Evolutionary conservation across 2,888 invertebrate species (phyloP).

Genomic region (Tortricodes alternella): DNA sequence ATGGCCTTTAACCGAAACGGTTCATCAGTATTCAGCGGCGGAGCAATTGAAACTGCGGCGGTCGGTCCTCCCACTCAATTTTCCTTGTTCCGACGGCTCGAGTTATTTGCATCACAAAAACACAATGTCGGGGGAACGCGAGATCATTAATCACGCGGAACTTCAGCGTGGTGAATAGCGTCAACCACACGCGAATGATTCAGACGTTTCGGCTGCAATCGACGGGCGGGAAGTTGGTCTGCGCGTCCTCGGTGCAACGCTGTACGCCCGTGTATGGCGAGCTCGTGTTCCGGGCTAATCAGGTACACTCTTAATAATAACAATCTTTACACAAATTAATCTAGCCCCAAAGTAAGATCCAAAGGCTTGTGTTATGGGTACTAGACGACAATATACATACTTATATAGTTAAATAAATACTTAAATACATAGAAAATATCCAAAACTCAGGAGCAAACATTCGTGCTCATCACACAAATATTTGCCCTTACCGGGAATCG

Average conservation of each 20-base stretch:
- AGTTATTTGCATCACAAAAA: conserved; percentile 83
- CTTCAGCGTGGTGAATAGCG: conserved; percentile 71
- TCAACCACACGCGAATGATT: conserved; percentile 77
- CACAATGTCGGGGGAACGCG: conserved; percentile 79
- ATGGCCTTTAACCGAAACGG: conserved; percentile 69
- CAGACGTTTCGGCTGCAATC: conserved; percentile 67
- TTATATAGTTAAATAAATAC: too few species aligned
- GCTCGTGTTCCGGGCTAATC: too few species aligned
- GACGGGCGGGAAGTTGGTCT: conserved; percentile 45
- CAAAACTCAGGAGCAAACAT: too few species aligned
- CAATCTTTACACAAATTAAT: too few species aligned
- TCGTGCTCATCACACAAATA: too few species aligned
- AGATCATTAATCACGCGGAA: conserved; percentile 79
- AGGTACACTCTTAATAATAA: too few species aligned
- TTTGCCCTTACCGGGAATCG: too few species aligned
- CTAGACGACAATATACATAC: too few species aligned
- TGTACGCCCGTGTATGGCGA: too few species aligned
- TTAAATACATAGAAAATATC: too few species aligned
- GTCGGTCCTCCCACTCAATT: conserved; percentile 79
- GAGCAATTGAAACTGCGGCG: conserved; percentile 80
- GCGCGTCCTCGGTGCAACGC: conserved; percentile 15
- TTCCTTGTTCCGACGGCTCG: conserved; percentile 79
- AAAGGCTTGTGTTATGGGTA: too few species aligned
- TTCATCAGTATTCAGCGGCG: conserved; percentile 80
- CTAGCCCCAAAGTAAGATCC: too few species aligned